phyloP scores from a whole-genome alignment of 2,888 invertebrate species.

The Sinhomidia bicolor region DNA sequence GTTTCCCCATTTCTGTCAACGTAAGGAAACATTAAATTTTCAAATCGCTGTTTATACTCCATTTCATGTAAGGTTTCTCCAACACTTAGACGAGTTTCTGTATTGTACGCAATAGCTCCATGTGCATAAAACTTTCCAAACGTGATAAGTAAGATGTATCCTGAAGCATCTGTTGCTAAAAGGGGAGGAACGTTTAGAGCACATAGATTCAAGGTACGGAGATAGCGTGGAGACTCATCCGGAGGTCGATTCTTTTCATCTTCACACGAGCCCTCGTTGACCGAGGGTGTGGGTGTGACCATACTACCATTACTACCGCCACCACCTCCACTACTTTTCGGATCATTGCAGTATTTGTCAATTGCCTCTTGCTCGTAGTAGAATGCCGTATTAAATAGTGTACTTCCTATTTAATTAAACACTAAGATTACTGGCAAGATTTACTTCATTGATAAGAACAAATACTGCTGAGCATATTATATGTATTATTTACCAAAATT shows the following conservation, averaged over 20 bases:
- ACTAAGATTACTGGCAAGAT: background rate
- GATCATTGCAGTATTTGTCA: slow-evolving; percentile 23
- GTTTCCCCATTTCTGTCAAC: slow-evolving; percentile 50
- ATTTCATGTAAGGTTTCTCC: slow-evolving; percentile 35
- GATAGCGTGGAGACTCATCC: background rate
- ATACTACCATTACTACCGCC: no score
- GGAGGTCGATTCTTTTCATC: background rate
- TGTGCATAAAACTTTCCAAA: slow-evolving; percentile 63
- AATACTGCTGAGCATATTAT: no score
- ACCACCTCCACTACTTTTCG: no score
- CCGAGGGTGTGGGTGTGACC: no score
- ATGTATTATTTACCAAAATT: slow-evolving; percentile 56
- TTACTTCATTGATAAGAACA: background rate
- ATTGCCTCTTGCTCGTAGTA: slow-evolving; percentile 44
- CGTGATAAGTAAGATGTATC: slow-evolving; percentile 38
- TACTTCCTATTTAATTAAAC: slow-evolving; percentile 43
- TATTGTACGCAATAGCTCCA: slow-evolving; percentile 50
- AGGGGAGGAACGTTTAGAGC: slow-evolving; percentile 53
- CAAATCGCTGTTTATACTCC: background rate
- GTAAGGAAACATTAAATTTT: slow-evolving; percentile 45
- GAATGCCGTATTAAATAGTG: slow-evolving; percentile 60
- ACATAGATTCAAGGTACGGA: slow-evolving; percentile 42
- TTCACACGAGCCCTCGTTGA: background rate
- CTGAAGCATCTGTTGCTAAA: slow-evolving; percentile 27
- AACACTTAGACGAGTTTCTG: slow-evolving; percentile 50